Percentiles rank a stretch among this genome's conserved stretches.
Evolutionary conservation across 92 coral and sea anemone genomes (phyloP).

Genomic region (Paragorgia papillata): DNA sequence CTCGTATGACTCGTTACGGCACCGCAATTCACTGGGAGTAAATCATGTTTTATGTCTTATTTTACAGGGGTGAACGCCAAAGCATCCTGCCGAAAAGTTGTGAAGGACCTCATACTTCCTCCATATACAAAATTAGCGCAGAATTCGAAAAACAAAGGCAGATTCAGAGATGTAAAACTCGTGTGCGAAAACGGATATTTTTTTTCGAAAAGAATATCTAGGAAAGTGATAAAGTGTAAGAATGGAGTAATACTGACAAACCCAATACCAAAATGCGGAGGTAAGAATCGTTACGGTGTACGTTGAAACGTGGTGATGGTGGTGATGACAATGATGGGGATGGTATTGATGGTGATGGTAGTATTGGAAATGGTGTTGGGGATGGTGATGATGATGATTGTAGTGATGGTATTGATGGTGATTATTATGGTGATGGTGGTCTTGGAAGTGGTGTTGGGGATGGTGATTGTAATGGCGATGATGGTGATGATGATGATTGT

Average conservation of each 20-base stretch:
- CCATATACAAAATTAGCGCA: slow-evolving; percentile 26
- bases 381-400: too few species aligned
- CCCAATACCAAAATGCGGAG: slow-evolving; percentile 52
- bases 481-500: too few species aligned
- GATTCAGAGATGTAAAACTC: slow-evolving; percentile 46
- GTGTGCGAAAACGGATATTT: slow-evolving; percentile 50
- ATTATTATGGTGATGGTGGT: too few species aligned
- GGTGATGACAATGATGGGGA: too few species aligned
- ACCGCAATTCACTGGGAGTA: not conserved
- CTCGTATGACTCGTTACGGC: not conserved
- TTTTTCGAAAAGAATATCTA: slow-evolving; percentile 44
- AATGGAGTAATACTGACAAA: slow-evolving; percentile 47
- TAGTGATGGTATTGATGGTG: too few species aligned
- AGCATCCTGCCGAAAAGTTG: slow-evolving; percentile 1
- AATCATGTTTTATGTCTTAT: not conserved
- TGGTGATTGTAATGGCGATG: too few species aligned
- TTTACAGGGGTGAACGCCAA: slow-evolving; percentile 7
- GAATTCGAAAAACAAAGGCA: slow-evolving; percentile 4
- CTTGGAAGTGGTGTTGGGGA: too few species aligned
- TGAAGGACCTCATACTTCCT: slow-evolving; percentile 46
- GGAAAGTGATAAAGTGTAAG: slow-evolving; percentile 46
- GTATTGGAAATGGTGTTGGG: too few species aligned
- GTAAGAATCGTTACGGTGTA: slow-evolving; percentile 40
- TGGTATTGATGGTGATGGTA: too few species aligned
- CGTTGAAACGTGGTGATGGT: not conserved